Evolutionary conservation across 2,113 vertebrate genomes (phyloP), one percentile per base, ranked within the genome.

Genomic region (Gnathonemus longibarbis): DNA sequence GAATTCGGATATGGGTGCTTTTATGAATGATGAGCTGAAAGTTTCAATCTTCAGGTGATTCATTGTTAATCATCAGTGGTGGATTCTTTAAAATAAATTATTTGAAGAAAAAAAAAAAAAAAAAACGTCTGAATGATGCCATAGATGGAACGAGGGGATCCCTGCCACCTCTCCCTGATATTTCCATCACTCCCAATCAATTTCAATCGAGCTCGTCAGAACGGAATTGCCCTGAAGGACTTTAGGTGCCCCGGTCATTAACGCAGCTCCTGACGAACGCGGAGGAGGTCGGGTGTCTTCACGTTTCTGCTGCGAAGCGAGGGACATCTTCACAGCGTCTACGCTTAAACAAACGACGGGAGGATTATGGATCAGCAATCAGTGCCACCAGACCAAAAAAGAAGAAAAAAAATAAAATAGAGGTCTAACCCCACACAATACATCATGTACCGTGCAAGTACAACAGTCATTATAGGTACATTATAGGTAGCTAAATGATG

Each of bases 401-500:
- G 92, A 94, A 95, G 93, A 92, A 94, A 95, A 95, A 90, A 94
- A 94, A 56, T 56, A 93, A 94, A 50, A 4, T 52, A 87, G 88
- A 58, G 53, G 92, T 94, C 94, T 93, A 94, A 94, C 74, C 94
- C 92, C 95, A 94, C 94, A 95, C 94, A 94, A 94, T 94, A 96
- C 91, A 94, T 94, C 93, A 95, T 96, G 96, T 97, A 96, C 95
- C 96, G 95, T 96, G 96, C 95, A 95, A 94, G 92, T 89, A 96
- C 95, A 96, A 95, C 93, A 95, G 96, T 92, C 91, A 92, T 93
- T 89, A 92, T 95, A 96, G 96, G 95, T 94, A 95, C 95, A 96
- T 94, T 94, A 93, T 96, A 96, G 96, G 95, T 95, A 95, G 95
- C 95, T 96, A 95, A 96, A 97, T 96, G 95, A 97, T 96, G 96